A percentile compares a stretch with the other conserved stretches of the same genome.
phyloP scores from a whole-genome alignment of 1,140 invertebrate species.

The Cydia amplana region DNA sequence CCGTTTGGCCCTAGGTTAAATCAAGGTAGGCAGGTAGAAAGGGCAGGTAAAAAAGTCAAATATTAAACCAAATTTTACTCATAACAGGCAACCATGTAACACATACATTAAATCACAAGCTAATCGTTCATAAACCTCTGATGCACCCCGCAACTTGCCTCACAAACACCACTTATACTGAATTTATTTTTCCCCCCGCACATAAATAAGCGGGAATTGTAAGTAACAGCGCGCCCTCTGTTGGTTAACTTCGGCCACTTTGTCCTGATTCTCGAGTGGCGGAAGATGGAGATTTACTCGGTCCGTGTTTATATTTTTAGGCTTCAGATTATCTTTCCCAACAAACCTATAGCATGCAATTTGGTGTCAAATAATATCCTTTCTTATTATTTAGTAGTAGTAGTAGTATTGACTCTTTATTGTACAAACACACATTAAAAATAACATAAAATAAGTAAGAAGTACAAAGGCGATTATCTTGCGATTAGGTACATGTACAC shows the following conservation, averaged over 20 bases:
- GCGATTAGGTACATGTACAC: too few relatives aligned
- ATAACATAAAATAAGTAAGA: too few relatives aligned
- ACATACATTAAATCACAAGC: slow-evolving; percentile 5
- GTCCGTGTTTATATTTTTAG: background rate
- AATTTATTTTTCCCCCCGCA: slow-evolving; percentile 56
- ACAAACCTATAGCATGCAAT: too few relatives aligned
- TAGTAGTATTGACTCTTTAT: too few relatives aligned
- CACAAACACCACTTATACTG: slow-evolving; percentile 62
- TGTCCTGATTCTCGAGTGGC: slow-evolving; percentile 37
- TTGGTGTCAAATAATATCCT: too few relatives aligned
- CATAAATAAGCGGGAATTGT: slow-evolving; percentile 60
- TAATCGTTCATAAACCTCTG: slow-evolving; percentile 36
- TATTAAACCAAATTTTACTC: background rate
- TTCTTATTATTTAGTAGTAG: too few relatives aligned
- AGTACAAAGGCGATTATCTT: too few relatives aligned
- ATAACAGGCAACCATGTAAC: background rate
- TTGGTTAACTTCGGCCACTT: slow-evolving; percentile 34
- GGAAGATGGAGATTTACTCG: slow-evolving; percentile 34
- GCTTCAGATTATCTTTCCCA: background rate
- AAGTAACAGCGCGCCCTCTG: slow-evolving; percentile 52
- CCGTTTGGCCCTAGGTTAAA: too few relatives aligned
- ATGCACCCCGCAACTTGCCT: slow-evolving; percentile 35
- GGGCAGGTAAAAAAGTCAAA: too few relatives aligned
- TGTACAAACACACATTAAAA: too few relatives aligned
- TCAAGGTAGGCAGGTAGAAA: too few relatives aligned